Percentiles rank a stretch among this genome's conserved stretches.
phyloP scores from a whole-genome alignment of 2,113 vertebrate genomes.

The Campylomormyrus numenius region DNA sequence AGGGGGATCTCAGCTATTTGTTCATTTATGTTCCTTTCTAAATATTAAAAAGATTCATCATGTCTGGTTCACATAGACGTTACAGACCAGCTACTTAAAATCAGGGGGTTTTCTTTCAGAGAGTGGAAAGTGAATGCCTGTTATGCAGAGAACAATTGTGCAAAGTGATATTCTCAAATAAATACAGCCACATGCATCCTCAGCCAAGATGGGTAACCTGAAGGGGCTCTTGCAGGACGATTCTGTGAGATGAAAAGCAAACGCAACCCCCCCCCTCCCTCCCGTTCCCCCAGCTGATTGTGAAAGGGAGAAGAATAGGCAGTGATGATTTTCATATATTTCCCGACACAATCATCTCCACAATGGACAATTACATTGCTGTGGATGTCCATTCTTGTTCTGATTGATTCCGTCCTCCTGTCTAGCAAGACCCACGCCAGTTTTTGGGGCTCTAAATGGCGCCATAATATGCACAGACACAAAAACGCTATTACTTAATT shows the following conservation, averaged over 20 bases:
- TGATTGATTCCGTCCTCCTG: constrained; percentile 52
- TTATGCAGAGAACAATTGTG: not conserved
- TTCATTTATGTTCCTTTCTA: not conserved
- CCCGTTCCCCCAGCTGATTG: not conserved
- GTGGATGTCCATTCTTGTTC: constrained; percentile 46
- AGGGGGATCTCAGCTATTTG: not conserved
- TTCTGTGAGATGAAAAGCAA: not conserved
- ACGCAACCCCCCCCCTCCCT: not conserved
- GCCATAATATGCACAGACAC: constrained; percentile 55
- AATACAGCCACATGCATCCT: not conserved
- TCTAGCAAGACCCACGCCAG: constrained; percentile 42
- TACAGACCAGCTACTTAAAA: not conserved
- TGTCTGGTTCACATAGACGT: not conserved
- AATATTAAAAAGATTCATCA: not conserved
- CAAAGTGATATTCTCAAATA: constrained; percentile 1
- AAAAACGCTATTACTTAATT: constrained; percentile 66
- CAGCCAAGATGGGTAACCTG: not conserved
- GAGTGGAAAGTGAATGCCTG: not conserved
- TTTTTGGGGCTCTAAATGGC: constrained; percentile 58
- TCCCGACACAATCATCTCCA: constrained; percentile 43
- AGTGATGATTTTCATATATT: constrained; percentile 38
- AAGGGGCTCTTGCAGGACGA: not conserved
- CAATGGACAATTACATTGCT: constrained; percentile 45
- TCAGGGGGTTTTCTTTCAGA: not conserved
- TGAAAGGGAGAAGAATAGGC: constrained; percentile 4